Evolutionary conservation across 2,888 invertebrate species (phyloP), one percentile per base, ranked within the genome.

Genomic region (Ernsta delagoae): DNA sequence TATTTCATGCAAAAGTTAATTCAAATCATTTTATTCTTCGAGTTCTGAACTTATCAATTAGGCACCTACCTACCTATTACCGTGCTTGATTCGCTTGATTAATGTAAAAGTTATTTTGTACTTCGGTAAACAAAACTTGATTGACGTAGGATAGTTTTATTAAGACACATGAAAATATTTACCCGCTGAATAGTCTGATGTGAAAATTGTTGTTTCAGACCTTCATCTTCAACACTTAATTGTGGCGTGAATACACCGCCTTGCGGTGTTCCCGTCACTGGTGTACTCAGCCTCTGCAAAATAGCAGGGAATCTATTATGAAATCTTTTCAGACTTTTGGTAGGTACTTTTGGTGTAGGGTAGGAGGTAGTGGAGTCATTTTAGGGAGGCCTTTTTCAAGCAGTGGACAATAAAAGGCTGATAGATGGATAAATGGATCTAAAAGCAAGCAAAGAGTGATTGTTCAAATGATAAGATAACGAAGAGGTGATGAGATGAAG

Each of bases 161-260:
- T 36, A 56, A 54, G 60, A 64, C 45, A 39, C 59, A 34, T 11
- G 16, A 62, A 62, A 57, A 77, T 85, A 87, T 85, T 89, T 92
- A 93, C 93, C 92, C 93, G 86, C 77, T 92, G 92, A 72, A 93
- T 92, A 65, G 92, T 87, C 78, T 92, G 92, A 76, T 93, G 92
- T 64, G 89, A 88, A 78, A 93, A 87, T 81, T 93, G 93, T 80
- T 93, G 93, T 77, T 92, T 93, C 65, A 92, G 83, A 69, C 90
- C 92, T 67, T 93, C 93, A 74, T 93, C 93, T 74, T 93, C 93
- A 70, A 87, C 87, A 77, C 89, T 92, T 70, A 91, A 84, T 72
- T 88, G 90, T 61, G 91, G 92, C 24, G 90, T 84, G 79, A 92
- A 92, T 67, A 92, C 83, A 67, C 89, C 87, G 68, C 92, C 90